These are phyloP conservation scores for Gandaritis pyraliata DNA, from an alignment of 2,888 invertebrate genomes.

Conservation along the genomic window DNA sequence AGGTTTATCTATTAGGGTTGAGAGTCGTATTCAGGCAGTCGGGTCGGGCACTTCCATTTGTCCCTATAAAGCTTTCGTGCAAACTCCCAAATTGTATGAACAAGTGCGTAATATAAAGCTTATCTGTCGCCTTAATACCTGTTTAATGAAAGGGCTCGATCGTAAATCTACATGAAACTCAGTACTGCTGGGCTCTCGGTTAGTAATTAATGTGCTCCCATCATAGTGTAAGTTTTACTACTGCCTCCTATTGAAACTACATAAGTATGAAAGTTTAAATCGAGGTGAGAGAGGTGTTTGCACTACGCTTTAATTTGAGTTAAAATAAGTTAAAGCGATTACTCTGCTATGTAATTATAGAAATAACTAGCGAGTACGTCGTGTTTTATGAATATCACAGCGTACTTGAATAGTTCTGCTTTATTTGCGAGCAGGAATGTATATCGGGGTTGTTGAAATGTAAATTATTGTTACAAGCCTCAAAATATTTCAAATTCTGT, in stretches of 20 bases:
- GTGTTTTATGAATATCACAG: constrained; percentile 25
- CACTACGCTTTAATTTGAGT: constrained; percentile 72
- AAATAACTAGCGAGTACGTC: constrained; percentile 41
- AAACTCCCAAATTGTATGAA: constrained; percentile 74
- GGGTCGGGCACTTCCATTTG: constrained; percentile 69
- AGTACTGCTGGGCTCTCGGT: constrained; percentile 76
- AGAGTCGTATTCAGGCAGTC: constrained; percentile 62
- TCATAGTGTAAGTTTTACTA: constrained; percentile 78
- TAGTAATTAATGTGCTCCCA: constrained; percentile 80
- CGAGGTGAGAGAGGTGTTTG: constrained; percentile 72
- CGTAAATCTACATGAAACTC: constrained; percentile 82
- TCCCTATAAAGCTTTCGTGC: constrained; percentile 69
- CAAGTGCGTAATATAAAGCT: constrained; percentile 75
- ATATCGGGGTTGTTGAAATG: constrained; percentile 18
- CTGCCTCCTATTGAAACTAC: constrained; percentile 75
- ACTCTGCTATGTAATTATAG: constrained; percentile 48
- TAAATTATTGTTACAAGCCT: constrained; percentile 19
- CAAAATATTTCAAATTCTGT: constrained; percentile 16
- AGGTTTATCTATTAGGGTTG: constrained; percentile 65
- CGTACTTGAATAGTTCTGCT: constrained; percentile 31
- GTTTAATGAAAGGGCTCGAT: constrained; percentile 83
- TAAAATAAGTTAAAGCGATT: constrained; percentile 70
- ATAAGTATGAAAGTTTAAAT: constrained; percentile 76
- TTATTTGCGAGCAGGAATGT: constrained; percentile 22
- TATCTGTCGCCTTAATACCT: constrained; percentile 82